Conservation (phyloP, 1,140 invertebrate genomes). For the Whitmania pigra region DNA sequence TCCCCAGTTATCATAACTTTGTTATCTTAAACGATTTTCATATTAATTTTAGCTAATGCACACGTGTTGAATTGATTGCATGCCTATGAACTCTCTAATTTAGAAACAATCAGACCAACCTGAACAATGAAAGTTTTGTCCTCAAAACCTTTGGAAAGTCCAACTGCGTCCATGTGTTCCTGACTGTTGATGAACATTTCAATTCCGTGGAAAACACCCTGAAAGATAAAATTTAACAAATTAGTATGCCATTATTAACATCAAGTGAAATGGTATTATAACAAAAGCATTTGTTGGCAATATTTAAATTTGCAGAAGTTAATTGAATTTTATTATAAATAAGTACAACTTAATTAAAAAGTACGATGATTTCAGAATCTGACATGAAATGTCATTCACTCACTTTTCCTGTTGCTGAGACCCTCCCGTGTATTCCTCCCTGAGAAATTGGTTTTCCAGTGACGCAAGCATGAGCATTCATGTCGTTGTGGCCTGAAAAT, state of each 20-base stretch:
- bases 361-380: not conserved
- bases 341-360: too few relatives aligned
- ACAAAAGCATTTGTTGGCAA: too few relatives aligned
- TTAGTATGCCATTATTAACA: too few relatives aligned
- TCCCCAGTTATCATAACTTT: too few relatives aligned
- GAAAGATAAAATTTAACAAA: conserved; percentile 21
- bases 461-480: conserved; percentile 96
- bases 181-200: conserved; percentile 96
- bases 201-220: conserved; percentile 89
- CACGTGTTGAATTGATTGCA: too few relatives aligned
- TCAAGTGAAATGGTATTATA: too few relatives aligned
- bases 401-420: conserved; percentile 83
- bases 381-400: conserved; percentile 26
- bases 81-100: not conserved
- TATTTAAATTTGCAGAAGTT: too few relatives aligned
- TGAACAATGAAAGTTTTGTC: conserved; percentile 93
- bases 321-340: not conserved
- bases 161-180: conserved; percentile 91
- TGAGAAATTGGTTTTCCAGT: conserved; percentile 90
- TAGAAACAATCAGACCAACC: conserved; percentile 6
- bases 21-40: too few relatives aligned
- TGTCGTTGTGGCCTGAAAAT: conserved; percentile 62
- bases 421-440: conserved; percentile 81
- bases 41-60: too few relatives aligned
- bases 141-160: conserved; percentile 85